Conservation (phyloP, 2,797 vertebrate genomes). For the Holocentrus rufus region DNA sequence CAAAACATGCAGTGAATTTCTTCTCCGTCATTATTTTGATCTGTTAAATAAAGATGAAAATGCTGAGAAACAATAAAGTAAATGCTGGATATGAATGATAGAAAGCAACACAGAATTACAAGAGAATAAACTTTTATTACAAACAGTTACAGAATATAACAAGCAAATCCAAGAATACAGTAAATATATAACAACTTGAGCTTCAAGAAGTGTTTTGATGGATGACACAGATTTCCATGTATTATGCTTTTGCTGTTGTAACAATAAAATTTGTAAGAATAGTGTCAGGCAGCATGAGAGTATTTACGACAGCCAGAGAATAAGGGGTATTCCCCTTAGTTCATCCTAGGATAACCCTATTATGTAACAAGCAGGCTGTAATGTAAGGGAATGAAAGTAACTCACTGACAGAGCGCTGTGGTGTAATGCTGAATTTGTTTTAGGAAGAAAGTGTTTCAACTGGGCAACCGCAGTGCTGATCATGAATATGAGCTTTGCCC, state of each 20-base stretch:
- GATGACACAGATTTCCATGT: constrained; percentile 29
- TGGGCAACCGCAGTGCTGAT: constrained; percentile 58
- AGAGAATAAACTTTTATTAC: constrained; percentile 5
- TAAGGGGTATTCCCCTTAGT: constrained; percentile 73
- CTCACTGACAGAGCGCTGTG: constrained; percentile 59
- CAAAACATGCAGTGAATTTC: too few species aligned
- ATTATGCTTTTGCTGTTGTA: constrained; percentile 22
- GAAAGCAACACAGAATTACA: background rate
- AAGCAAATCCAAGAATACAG: constrained; percentile 3
- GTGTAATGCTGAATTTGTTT: constrained; percentile 58
- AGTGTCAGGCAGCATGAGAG: constrained; percentile 47
- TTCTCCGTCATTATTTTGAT: too few species aligned
- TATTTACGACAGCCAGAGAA: constrained; percentile 60
- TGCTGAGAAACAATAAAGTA: background rate
- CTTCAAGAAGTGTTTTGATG: constrained; percentile 19
- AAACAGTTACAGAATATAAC: constrained; percentile 10
- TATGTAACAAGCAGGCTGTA: constrained; percentile 66
- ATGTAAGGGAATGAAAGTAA: constrained; percentile 62
- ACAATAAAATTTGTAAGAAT: constrained; percentile 46
- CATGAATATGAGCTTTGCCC: constrained; percentile 62
- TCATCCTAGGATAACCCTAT: constrained; percentile 75
- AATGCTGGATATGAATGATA: background rate
- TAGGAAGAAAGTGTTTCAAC: constrained; percentile 73
- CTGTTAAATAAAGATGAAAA: background rate
- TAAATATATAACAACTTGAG: background rate